Conservation (phyloP, 2,113 vertebrate genomes). For the Ursus arctos region DNA sequence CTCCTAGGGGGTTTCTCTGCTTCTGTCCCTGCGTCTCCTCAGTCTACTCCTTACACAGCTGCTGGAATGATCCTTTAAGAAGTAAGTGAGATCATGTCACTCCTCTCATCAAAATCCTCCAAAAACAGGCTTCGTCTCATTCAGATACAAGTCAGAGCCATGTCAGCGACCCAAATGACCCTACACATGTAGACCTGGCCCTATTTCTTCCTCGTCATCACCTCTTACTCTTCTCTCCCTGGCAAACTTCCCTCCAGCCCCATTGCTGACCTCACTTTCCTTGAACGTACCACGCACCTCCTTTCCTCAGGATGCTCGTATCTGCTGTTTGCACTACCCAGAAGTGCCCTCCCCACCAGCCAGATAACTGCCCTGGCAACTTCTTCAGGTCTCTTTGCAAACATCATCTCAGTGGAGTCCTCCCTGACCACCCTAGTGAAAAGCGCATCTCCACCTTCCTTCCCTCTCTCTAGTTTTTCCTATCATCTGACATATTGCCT, state of each 20-base stretch:
- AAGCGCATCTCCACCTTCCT: background rate
- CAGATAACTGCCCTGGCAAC: background rate
- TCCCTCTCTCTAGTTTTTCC: background rate
- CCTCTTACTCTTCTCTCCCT: background rate
- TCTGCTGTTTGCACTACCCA: background rate
- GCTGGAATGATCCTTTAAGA: background rate
- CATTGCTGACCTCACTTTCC: accelerated
- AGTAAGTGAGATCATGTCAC: background rate
- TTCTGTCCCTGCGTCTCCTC: background rate
- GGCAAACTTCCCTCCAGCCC: background rate
- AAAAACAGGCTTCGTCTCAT: background rate
- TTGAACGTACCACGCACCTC: accelerated
- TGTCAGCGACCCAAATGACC: no score
- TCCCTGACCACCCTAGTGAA: background rate
- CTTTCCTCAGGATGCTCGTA: background rate
- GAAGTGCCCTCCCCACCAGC: background rate
- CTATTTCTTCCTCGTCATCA: background rate
- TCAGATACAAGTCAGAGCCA: background rate
- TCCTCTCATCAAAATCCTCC: background rate
- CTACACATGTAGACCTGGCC: accelerated
- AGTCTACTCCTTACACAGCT: background rate
- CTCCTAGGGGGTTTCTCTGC: no score
- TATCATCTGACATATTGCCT: background rate
- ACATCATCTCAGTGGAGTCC: background rate
- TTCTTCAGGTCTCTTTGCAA: background rate